A percentile compares a stretch with the other conserved stretches of the same genome.
Conservation (phyloP, 2,888 invertebrate genomes). For the Empis livida region DNA sequence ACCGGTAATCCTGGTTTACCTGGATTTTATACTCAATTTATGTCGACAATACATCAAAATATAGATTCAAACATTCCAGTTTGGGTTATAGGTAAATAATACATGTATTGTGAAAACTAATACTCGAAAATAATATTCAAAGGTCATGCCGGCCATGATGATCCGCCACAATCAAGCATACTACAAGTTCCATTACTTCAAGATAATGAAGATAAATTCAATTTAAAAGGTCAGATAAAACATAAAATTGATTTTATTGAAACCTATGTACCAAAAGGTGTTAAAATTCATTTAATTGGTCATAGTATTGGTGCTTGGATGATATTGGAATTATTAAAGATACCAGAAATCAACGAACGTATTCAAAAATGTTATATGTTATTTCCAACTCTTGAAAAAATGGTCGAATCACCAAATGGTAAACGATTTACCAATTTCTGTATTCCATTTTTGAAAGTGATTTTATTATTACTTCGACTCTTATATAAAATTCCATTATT, state of each 20-base stretch:
- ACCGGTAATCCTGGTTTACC: constrained; percentile 83
- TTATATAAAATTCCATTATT: constrained; percentile 43
- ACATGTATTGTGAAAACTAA: too few relatives aligned
- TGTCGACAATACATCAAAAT: constrained; percentile 46
- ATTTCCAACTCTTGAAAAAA: constrained; percentile 78
- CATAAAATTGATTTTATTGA: constrained; percentile 48
- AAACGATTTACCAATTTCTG: constrained; percentile 49
- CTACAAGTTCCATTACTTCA: constrained; percentile 36
- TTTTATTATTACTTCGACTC: constrained; percentile 38
- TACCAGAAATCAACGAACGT: constrained; percentile 40
- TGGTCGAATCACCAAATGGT: constrained; percentile 66
- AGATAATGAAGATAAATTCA: constrained; percentile 49
- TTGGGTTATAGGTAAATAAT: constrained; percentile 61
- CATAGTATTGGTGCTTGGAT: constrained; percentile 89
- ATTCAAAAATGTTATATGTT: constrained; percentile 57
- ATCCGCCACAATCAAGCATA: constrained; percentile 42
- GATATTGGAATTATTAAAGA: constrained; percentile 55
- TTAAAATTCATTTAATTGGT: constrained; percentile 69
- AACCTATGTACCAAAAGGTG: constrained; percentile 53
- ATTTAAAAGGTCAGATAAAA: constrained; percentile 57
- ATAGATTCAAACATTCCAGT: constrained; percentile 48
- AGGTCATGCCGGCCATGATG: constrained; percentile 71
- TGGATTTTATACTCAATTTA: constrained; percentile 67
- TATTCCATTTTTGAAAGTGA: constrained; percentile 38
- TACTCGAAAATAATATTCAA: too few relatives aligned